Conservation (phyloP, 1,140 invertebrate genomes). For the Linepithema humile region DNA sequence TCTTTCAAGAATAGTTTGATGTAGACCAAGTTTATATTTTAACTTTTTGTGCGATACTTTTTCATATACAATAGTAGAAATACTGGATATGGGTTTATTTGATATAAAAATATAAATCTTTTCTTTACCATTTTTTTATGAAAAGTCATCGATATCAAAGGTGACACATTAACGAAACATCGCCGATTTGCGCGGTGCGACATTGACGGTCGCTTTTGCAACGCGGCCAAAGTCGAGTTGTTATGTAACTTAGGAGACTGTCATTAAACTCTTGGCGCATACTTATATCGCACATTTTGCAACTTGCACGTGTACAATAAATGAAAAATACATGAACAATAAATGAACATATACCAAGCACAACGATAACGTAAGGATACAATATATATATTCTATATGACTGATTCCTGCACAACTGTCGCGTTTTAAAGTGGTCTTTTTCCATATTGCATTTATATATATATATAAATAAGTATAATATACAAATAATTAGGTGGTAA, state of each 20-base stretch:
- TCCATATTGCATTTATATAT: too few relatives aligned
- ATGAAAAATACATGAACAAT: not conserved
- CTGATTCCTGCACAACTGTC: not conserved
- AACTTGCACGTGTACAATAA: not conserved
- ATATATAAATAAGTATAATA: too few relatives aligned
- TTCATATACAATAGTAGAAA: not conserved
- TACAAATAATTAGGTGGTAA: constrained; percentile 19
- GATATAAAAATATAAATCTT: not conserved
- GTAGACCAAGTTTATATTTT: not conserved
- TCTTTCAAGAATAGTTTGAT: too few relatives aligned
- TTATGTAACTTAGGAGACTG: not conserved
- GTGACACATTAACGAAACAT: not conserved
- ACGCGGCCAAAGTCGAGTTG: not conserved
- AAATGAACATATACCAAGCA: not conserved
- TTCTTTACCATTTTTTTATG: not conserved
- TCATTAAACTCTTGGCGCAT: not conserved
- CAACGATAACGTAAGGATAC: not conserved
- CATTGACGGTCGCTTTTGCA: not conserved
- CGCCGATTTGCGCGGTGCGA: not conserved
- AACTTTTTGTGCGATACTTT: not conserved
- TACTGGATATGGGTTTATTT: not conserved
- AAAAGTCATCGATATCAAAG: not conserved
- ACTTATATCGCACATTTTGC: not conserved
- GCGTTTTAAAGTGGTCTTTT: not conserved
- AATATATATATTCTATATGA: not conserved